These are phyloP conservation scores for Leptoteleia sp. DNA, from an alignment of 1,140 invertebrate species.

Conservation along the genomic window DNA sequence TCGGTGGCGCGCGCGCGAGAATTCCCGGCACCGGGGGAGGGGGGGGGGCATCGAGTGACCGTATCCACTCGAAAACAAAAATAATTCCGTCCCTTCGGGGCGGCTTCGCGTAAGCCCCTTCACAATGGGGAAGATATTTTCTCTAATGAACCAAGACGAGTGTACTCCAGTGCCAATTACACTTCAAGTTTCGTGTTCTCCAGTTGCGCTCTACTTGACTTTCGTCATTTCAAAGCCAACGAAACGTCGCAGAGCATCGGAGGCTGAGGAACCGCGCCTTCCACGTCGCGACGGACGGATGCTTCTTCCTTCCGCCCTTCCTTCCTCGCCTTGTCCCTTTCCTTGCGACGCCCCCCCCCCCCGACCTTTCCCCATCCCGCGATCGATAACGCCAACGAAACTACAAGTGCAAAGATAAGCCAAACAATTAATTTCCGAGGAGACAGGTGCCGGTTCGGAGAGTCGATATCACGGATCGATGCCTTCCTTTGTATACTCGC, in stretches of 20 bases:
- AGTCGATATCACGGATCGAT: slow-evolving; percentile 61
- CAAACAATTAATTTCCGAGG: slow-evolving; percentile 78
- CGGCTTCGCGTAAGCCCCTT: slow-evolving; percentile 73
- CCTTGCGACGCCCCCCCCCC: slow-evolving; percentile 21
- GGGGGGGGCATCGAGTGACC: slow-evolving; percentile 74
- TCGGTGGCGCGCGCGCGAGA: slow-evolving; percentile 24
- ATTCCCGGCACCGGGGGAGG: slow-evolving; percentile 30
- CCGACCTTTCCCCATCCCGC: slow-evolving; percentile 15
- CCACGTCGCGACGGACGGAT: slow-evolving; percentile 40
- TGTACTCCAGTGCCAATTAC: slow-evolving; percentile 81
- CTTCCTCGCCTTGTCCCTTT: slow-evolving; percentile 22
- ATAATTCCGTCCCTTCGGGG: slow-evolving; percentile 76
- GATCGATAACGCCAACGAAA: slow-evolving; percentile 62
- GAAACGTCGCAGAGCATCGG: slow-evolving; percentile 66
- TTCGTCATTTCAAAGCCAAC: slow-evolving; percentile 77
- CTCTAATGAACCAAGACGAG: slow-evolving; percentile 82
- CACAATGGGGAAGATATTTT: slow-evolving; percentile 81
- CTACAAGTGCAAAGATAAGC: slow-evolving; percentile 75
- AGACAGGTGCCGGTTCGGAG: slow-evolving; percentile 61
- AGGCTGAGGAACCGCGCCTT: slow-evolving; percentile 11
- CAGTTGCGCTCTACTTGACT: slow-evolving; percentile 77
- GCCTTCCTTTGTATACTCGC: slow-evolving; percentile 26
- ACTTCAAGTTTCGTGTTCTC: slow-evolving; percentile 77
- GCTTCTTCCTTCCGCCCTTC: slow-evolving; percentile 25
- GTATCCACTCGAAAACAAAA: slow-evolving; percentile 80